Base-by-base conservation (phyloP, 2,797 vertebrate genomes). In the Melanotaenia trifasciata region DNA sequence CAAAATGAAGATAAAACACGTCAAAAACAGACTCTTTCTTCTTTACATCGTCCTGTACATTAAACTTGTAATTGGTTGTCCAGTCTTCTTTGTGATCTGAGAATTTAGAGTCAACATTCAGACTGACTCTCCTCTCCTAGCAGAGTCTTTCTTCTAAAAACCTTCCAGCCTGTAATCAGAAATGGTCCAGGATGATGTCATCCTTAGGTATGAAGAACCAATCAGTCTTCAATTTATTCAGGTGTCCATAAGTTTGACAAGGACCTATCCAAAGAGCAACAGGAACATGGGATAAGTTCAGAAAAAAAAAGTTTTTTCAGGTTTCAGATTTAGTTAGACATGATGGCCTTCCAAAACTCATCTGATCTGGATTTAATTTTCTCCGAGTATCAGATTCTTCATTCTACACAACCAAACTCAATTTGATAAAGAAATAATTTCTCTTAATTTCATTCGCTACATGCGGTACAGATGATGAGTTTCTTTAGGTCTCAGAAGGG, bases 151-250 rank as follows among this genome's bases (percentile, higher is more conserved):
- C 16, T 18, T 45, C 43, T 45, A 20, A 20, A 47, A 47, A 16
- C 45, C 20, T 47, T n/a, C 7, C 18, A 47, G 18, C 18, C 18
- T 47, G 45, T 47, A 20, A 47, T 20, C 45, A 20, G 45, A 20
- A 20, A n/a, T 47, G 45, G 18, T 47, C 18, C 18, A 47, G 6
- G 18, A 22, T 51, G 10, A 51, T 24, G 63, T 0, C 53, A 3
- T 51, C 76, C 72, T 64, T 72, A 78, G 64, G 67, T 67, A 57
- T 13, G 36, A 45, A 16, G 35, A 58, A 13, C 33, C 28, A 14
- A 63, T 6, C 20, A 0, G 30, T 20, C 16, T 3, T 22, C 50
- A 28, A 62, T 64, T 58, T 57, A 51, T 66, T 75, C 80, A 78
- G 84, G 81, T 75, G 81, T 68, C n/a, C 2, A 0, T 0, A 0